Conservation (phyloP, 2,797 vertebrate species). For the Schizopygopsis malacanthus region DNA sequence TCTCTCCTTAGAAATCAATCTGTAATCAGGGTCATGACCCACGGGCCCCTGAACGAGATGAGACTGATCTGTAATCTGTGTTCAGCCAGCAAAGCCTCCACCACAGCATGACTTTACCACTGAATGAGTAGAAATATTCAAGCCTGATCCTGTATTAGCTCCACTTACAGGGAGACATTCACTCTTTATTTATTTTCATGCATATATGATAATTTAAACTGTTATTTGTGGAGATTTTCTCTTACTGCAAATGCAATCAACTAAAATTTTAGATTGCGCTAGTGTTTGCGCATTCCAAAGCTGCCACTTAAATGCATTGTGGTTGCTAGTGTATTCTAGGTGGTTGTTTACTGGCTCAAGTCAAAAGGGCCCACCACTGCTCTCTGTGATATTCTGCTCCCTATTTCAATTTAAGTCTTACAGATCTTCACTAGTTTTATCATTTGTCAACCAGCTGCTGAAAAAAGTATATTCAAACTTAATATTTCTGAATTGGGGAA, state of each 20-base stretch:
- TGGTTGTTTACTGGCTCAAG: background rate
- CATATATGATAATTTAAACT: background rate
- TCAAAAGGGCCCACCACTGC: background rate
- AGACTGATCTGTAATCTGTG: slow-evolving; percentile 25
- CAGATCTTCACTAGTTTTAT: background rate
- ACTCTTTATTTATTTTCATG: background rate
- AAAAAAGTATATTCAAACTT: background rate
- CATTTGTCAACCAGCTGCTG: background rate
- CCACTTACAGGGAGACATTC: background rate
- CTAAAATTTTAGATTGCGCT: too few relatives aligned
- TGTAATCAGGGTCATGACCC: slow-evolving; percentile 11
- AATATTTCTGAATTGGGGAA: background rate
- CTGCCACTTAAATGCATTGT: background rate
- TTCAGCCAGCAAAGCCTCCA: background rate
- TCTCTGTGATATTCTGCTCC: background rate
- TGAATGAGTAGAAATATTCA: background rate
- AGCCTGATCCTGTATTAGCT: slow-evolving; percentile 5
- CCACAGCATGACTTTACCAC: background rate
- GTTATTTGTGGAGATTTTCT: background rate
- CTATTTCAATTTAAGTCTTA: background rate
- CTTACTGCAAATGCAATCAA: background rate
- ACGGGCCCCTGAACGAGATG: slow-evolving; percentile 1
- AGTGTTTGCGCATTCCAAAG: background rate
- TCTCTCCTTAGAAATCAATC: background rate
- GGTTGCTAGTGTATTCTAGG: background rate